Evolutionary conservation across 2,888 invertebrate species (phyloP).

Genomic region (Pocota personata): DNA sequence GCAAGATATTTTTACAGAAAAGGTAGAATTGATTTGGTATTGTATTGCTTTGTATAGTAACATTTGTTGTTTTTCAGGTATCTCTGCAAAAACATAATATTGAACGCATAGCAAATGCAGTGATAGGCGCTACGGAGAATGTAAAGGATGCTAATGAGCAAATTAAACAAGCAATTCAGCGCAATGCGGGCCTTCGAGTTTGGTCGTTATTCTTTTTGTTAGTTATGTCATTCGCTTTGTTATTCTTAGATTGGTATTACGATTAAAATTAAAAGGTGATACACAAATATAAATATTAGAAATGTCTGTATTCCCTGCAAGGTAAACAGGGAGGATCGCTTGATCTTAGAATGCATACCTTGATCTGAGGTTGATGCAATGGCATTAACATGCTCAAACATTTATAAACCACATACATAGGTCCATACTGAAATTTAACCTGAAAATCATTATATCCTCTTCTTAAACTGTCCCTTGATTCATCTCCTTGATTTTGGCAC

Average conservation of each 20-base stretch:
- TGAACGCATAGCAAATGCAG: slow-evolving; percentile 93
- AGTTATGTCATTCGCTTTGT: slow-evolving; percentile 96
- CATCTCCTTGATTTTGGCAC: too few relatives aligned
- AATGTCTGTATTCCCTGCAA: neutral
- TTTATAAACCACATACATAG: too few relatives aligned
- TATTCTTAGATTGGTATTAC: slow-evolving; percentile 99
- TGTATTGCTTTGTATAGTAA: neutral
- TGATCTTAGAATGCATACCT: too few relatives aligned
- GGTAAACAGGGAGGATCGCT: too few relatives aligned
- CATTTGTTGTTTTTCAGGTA: slow-evolving; percentile 83
- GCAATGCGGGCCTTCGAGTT: slow-evolving; percentile 97
- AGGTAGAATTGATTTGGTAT: slow-evolving; percentile 82
- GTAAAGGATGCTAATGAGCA: slow-evolving; percentile 98
- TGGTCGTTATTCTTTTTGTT: slow-evolving; percentile 97
- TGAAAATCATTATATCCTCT: too few relatives aligned
- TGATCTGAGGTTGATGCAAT: too few relatives aligned
- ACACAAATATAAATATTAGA: neutral
- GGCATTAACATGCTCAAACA: too few relatives aligned
- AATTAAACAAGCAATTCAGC: slow-evolving; percentile 97
- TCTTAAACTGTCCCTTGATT: too few relatives aligned
- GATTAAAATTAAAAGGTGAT: slow-evolving; percentile 84
- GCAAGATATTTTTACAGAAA: slow-evolving; percentile 98
- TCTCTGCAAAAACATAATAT: slow-evolving; percentile 97
- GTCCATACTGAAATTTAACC: too few relatives aligned
- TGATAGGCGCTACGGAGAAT: slow-evolving; percentile 96